Evolutionary conservation across 37 sponge, comb jelly and placozoan genomes (phyloP).

Genomic region (Axinella damicornis): DNA sequence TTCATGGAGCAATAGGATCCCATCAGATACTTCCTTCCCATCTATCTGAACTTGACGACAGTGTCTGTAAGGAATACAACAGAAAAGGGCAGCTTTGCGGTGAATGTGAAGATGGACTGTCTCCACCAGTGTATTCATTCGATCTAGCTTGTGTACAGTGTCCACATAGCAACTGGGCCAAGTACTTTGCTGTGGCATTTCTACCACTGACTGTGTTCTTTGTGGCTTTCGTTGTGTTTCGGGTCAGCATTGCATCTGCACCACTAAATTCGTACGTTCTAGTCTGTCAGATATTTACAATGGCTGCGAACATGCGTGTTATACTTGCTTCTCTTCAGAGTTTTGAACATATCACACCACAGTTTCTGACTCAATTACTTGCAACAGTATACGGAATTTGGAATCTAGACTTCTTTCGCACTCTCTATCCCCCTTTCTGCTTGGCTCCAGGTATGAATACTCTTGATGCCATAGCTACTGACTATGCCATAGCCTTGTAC

Average conservation of each 20-base stretch:
- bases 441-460: not conserved
- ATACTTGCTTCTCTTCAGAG: not conserved
- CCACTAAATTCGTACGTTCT: not conserved
- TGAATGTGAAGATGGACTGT: not conserved
- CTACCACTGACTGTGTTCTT: not conserved
- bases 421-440: not conserved
- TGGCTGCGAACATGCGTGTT: not conserved
- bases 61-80: not conserved
- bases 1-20: not conserved
- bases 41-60: not conserved
- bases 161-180: not conserved
- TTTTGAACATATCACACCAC: not conserved
- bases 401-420: conserved; percentile 6
- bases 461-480: not conserved
- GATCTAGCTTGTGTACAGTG: not conserved
- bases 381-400: not conserved
- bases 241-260: not conserved
- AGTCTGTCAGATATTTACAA: not conserved
- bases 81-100: not conserved
- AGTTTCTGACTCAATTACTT: not conserved
- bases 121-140: not conserved
- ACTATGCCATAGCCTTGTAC: not conserved
- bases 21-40: not conserved
- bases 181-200: not conserved
- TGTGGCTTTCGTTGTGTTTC: not conserved